Base-by-base conservation (phyloP, 2,113 vertebrate genomes). In the Aptenodytes forsteri region DNA sequence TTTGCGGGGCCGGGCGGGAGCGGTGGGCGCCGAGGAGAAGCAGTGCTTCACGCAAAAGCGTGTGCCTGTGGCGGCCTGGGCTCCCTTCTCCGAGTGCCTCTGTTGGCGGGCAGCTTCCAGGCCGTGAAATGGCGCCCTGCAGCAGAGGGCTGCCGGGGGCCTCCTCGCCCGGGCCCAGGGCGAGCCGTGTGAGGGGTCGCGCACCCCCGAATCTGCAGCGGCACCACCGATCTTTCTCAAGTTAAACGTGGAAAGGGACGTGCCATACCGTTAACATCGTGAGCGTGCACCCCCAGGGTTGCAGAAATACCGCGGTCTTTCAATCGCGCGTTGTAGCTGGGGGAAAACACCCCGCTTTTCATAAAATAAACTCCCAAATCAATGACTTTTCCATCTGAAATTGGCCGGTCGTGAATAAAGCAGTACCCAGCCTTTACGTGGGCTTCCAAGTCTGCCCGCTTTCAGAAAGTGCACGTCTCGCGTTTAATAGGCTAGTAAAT, bases 251-350 rank as follows among this genome's bases (percentile, higher is more conserved):
- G 34, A 73, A 71, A 40, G 19, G 5, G 23, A 15, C 0, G 1
- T 4, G 16, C 49, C 2, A 1, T 8, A 3, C 65, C 21, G 0
- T 17, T 44, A 11, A 11, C 15, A 2, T 7, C 1, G 12, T 1
- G 26, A 32, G 5, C 6, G 25, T 34, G 3, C 7, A 36, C 3
- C 6, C 10, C 15, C 14, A 1, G 4, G 4, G 0, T 21, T 11
- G 1, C 3, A 1, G 22, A 55, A 47, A 29, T 17, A 29, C 3
- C 15, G 0, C 2, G 3, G 4, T 15, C 7, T 72, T 46, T 18
- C 0, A 1, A 0, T 36, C 36, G 1, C 0, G 0, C 25, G 4
- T 27, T 54, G 4, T 2, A 36, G 16, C 21, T 19, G 5, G 17
- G 22, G 7, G 2, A 7, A 6, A 44, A 40, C 19, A 6, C 30